A percentile compares a stretch with the other conserved stretches of the same genome.
phyloP scores from a whole-genome alignment of 2,113 vertebrate genomes.

The Gavia stellata region DNA sequence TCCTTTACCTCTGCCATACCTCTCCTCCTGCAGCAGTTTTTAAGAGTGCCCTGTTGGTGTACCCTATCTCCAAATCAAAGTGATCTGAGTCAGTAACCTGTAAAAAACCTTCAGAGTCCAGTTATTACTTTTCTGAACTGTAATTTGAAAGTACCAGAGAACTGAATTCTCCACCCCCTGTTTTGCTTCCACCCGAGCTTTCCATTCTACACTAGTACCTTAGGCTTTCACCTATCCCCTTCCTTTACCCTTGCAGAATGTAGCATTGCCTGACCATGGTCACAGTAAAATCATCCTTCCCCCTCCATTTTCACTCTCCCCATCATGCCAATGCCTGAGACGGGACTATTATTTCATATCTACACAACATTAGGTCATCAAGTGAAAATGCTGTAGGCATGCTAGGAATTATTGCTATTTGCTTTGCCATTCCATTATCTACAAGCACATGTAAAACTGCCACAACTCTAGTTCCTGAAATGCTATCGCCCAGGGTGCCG shows the following conservation, averaged over 20 bases:
- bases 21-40: background rate
- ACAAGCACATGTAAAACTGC: background rate
- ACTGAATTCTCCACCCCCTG: background rate
- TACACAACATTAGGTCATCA: background rate
- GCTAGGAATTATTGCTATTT: conserved; percentile 10
- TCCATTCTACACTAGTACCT: background rate
- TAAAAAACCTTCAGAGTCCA: background rate
- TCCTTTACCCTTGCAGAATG: background rate
- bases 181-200: background rate
- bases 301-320: background rate
- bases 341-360: background rate
- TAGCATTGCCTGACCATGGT: background rate
- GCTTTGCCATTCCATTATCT: background rate
- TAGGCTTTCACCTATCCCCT: background rate
- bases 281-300: background rate
- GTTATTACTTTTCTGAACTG: background rate
- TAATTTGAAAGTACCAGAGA: background rate
- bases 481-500: background rate
- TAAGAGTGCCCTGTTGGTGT: background rate
- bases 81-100: background rate
- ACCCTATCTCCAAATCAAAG: conserved; percentile 25
- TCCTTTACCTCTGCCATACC: background rate
- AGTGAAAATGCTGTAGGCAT: background rate
- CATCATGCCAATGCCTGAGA: background rate
- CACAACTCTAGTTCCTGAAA: background rate